Percentiles rank a stretch among this genome's conserved stretches.
These are phyloP conservation scores for Hydriomena furcata DNA, from an alignment of 2,888 invertebrate genomes.

Conservation along the genomic window DNA sequence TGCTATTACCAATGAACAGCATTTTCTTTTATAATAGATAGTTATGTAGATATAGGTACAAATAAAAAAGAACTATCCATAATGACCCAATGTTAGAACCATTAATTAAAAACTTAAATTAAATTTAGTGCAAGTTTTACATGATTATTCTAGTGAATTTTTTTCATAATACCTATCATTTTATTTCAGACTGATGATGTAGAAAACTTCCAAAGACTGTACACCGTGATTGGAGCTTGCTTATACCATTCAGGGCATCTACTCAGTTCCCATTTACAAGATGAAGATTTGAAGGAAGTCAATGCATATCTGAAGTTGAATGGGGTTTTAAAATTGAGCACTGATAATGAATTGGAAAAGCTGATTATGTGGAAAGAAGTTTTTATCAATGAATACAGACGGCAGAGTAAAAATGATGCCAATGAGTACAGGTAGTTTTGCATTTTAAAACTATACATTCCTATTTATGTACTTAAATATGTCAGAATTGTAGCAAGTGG, in stretches of 20 bases:
- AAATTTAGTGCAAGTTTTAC: no score
- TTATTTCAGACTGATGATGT: slow-evolving; percentile 88
- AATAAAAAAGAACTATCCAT: no score
- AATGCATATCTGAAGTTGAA: slow-evolving; percentile 89
- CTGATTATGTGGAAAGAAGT: slow-evolving; percentile 91
- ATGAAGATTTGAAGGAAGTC: slow-evolving; percentile 89
- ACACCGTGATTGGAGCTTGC: slow-evolving; percentile 86
- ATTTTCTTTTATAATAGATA: no score
- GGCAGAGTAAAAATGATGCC: slow-evolving; percentile 54
- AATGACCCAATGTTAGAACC: no score
- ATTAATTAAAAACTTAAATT: no score
- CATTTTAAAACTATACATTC: no score
- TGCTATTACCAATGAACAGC: no score
- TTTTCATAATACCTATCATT: not conserved
- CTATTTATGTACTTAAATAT: no score
- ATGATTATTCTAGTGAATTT: no score
- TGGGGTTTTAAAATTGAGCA: slow-evolving; percentile 88
- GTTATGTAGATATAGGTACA: no score
- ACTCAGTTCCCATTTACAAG: slow-evolving; percentile 90
- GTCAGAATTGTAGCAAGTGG: no score
- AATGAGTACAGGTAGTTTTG: slow-evolving; percentile 56
- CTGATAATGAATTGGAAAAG: slow-evolving; percentile 86
- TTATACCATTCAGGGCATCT: slow-evolving; percentile 87
- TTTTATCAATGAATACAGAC: slow-evolving; percentile 80
- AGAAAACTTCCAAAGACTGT: slow-evolving; percentile 88